phyloP scores from a whole-genome alignment of 1,140 invertebrate genomes.

The Adoxophyes honmai region DNA sequence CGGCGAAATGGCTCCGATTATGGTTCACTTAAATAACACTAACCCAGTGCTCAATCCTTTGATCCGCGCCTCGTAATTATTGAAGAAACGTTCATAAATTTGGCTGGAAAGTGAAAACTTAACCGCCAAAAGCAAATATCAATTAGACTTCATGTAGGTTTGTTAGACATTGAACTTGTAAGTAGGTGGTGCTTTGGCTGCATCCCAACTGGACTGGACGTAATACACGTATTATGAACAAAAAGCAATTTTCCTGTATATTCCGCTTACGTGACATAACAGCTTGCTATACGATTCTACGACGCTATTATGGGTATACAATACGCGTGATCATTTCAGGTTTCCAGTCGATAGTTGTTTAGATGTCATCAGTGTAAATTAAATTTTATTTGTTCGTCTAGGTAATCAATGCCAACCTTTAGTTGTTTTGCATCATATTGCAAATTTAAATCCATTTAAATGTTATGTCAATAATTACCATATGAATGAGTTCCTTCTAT shows the following conservation, averaged over 20 bases:
- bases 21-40: too few relatives aligned
- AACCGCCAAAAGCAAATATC: too few relatives aligned
- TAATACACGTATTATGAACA: slow-evolving; percentile 4
- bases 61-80: too few relatives aligned
- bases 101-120: too few relatives aligned
- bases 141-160: too few relatives aligned
- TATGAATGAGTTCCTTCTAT: neutral
- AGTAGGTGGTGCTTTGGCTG: neutral
- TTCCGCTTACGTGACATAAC: slow-evolving; percentile 7
- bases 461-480: neutral
- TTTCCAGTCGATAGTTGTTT: neutral
- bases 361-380: neutral
- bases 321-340: neutral
- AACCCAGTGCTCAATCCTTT: too few relatives aligned
- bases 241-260: neutral
- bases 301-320: too few relatives aligned
- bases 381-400: neutral
- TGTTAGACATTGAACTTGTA: slow-evolving; percentile 10
- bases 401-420: neutral
- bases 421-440: slow-evolving; percentile 8
- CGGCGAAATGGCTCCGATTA: too few relatives aligned
- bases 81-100: too few relatives aligned
- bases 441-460: neutral
- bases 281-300: neutral
- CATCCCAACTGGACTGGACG: slow-evolving; percentile 6